A percentile compares a stretch with the other conserved stretches of the same genome.
Evolutionary conservation across 2,888 invertebrate species (phyloP).

Genomic region (Dysmachus trigonus): DNA sequence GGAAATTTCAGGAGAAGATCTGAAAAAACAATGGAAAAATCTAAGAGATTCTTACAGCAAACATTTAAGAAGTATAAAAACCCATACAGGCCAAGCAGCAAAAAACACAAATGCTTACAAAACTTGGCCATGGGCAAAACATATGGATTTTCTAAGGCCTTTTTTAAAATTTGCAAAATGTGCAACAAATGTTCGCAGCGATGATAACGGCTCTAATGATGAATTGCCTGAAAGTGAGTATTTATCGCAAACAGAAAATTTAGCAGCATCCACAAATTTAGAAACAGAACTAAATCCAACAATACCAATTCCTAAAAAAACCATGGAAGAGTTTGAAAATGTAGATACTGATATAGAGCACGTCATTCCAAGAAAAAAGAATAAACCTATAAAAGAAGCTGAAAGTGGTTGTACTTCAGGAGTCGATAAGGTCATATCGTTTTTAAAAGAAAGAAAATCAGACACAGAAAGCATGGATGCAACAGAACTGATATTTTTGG

Average conservation of each 20-base stretch:
- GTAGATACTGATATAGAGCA: background rate
- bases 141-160: slow-evolving; percentile 43
- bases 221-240: background rate
- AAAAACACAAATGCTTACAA: slow-evolving; percentile 34
- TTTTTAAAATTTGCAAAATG: slow-evolving; percentile 35
- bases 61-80: slow-evolving; percentile 29
- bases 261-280: background rate
- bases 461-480: slow-evolving; percentile 10
- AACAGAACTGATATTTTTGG: slow-evolving; percentile 7
- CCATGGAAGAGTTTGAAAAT: background rate
- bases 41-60: slow-evolving; percentile 44
- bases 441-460: slow-evolving; percentile 6
- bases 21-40: too few relatives aligned
- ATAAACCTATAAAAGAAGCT: background rate
- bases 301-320: slow-evolving; percentile 1
- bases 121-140: slow-evolving; percentile 46
- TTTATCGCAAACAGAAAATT: background rate
- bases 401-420: background rate
- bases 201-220: background rate
- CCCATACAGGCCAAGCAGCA: slow-evolving; percentile 3
- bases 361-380: background rate
- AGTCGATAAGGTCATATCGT: background rate
- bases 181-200: slow-evolving; percentile 2
- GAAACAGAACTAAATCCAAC: background rate
- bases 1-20: slow-evolving; percentile 42